Base-by-base conservation (phyloP, 2,797 vertebrate species). In the Brachyrhaphis roseni region DNA sequence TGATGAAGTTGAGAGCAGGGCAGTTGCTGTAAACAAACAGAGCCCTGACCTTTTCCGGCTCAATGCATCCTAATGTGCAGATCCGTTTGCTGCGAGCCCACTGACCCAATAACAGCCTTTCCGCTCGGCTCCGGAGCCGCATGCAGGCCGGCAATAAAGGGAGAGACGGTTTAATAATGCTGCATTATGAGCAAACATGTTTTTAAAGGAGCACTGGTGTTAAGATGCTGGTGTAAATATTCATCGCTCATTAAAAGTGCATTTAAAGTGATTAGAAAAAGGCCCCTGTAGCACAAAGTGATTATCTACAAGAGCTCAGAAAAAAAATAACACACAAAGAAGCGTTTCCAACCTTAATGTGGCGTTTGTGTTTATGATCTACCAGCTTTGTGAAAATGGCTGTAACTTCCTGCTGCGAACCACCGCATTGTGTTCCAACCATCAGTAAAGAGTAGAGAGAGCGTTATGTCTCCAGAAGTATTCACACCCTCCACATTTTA, bases 41-140 rank as follows among this genome's bases (percentile, higher is more conserved):
- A 0, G 74, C 26, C 75, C 75, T 34, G 76, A 83, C 84, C 85
- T 75, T 81, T 79, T 57, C 82, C 45, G 78, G 79, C 82, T 88
- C 82, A 88, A 80, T 66, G 18, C 51, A 8, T 71, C 28, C 72
- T 64, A 88, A 88, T 82, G 82, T 86, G 82, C 75, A 89, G 86
- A 93, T 90, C 79, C 88, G 84, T 81, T 72, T 81, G 79, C 74
- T 72, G 74, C 68, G 16, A 76, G 82, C 88, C 73, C 81, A 81
- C 80, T 91, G 87, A 91, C 91, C 90, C 80, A 82, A 59, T 92
- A 90, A 89, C 74, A 78, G 75, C 78, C 31, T 51, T 59, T 83
- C 57, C 57, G 47, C 83, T 86, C 64, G 74, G 82, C 74, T 2
- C 47, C 6, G 8, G 55, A 75, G 76, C 79, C 83, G 55, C 84